These are phyloP conservation scores for Molanna angustata DNA, from an alignment of 2,888 invertebrate genomes.

Conservation along the genomic window DNA sequence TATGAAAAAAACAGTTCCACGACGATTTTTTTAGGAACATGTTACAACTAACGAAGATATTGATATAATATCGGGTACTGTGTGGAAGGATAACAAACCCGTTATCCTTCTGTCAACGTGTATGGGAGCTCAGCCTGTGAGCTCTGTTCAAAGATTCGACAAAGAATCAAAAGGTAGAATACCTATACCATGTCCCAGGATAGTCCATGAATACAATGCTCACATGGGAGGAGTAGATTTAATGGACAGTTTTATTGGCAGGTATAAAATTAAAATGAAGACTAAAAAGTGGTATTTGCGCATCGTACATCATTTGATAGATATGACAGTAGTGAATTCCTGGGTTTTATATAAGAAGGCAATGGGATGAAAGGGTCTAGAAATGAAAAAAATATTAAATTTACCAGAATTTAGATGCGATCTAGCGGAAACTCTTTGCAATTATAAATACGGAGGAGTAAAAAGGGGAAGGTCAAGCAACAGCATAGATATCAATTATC, in stretches of 20 bases:
- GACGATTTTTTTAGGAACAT: too few relatives aligned
- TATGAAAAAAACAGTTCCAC: too few relatives aligned
- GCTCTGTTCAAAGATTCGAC: constrained; percentile 27
- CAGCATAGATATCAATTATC: too few relatives aligned
- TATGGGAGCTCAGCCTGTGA: constrained; percentile 28
- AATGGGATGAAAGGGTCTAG: too few relatives aligned
- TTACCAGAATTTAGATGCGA: too few relatives aligned
- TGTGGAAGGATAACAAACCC: not conserved
- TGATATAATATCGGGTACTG: constrained; percentile 32
- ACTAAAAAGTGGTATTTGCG: constrained; percentile 32
- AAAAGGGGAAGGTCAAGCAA: too few relatives aligned
- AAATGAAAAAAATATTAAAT: too few relatives aligned
- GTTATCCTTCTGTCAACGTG: constrained; percentile 14
- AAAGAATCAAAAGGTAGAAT: constrained; percentile 24
- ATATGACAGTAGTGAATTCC: constrained; percentile 27
- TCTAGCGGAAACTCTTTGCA: too few relatives aligned
- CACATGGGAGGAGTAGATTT: constrained; percentile 34
- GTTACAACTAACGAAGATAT: constrained; percentile 36
- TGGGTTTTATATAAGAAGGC: constrained; percentile 18
- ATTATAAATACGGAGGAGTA: too few relatives aligned
- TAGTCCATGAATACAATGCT: constrained; percentile 32
- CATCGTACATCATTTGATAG: constrained; percentile 32
- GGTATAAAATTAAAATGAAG: constrained; percentile 33
- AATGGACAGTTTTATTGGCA: constrained; percentile 32
- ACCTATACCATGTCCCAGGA: constrained; percentile 30